These are phyloP conservation scores for Clepsis dumicolana DNA, from an alignment of 2,888 invertebrate species.

Conservation along the genomic window DNA sequence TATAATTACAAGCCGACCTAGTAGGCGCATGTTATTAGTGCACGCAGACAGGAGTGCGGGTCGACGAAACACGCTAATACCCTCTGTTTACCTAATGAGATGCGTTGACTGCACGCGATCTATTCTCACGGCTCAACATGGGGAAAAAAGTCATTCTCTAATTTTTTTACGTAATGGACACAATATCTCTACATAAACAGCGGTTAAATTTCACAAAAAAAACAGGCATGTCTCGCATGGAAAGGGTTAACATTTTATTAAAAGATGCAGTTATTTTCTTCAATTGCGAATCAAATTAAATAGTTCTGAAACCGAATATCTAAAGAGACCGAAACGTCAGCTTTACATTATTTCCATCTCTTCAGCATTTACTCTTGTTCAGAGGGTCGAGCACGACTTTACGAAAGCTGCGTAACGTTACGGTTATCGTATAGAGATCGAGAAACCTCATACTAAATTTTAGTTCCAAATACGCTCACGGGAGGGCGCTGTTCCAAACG, in stretches of 20 bases:
- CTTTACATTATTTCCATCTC: too few species aligned
- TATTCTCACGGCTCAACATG: constrained; percentile 78
- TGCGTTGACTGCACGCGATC: constrained; percentile 72
- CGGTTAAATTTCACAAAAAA: constrained; percentile 73
- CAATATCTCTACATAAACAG: constrained; percentile 81
- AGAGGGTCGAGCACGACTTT: too few species aligned
- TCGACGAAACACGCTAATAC: constrained; percentile 65
- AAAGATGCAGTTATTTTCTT: neutral
- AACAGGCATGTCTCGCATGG: constrained; percentile 57
- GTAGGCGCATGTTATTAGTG: constrained; percentile 23
- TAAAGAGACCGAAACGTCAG: too few species aligned
- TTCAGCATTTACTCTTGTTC: too few species aligned
- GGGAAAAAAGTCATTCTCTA: constrained; percentile 71
- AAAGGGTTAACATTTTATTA: constrained; percentile 47
- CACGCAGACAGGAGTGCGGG: constrained; percentile 48
- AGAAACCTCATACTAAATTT: too few species aligned
- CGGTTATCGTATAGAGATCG: too few species aligned
- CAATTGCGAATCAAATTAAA: neutral
- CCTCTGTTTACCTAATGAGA: constrained; percentile 77
- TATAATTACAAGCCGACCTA: constrained; percentile 6
- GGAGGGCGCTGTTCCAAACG: too few species aligned
- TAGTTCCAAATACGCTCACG: too few species aligned
- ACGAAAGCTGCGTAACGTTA: too few species aligned
- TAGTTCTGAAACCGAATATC: too few species aligned
- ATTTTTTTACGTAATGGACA: constrained; percentile 78